Evolutionary conservation across 2,797 vertebrate species (phyloP).

Genomic region (Myotis myotis): DNA sequence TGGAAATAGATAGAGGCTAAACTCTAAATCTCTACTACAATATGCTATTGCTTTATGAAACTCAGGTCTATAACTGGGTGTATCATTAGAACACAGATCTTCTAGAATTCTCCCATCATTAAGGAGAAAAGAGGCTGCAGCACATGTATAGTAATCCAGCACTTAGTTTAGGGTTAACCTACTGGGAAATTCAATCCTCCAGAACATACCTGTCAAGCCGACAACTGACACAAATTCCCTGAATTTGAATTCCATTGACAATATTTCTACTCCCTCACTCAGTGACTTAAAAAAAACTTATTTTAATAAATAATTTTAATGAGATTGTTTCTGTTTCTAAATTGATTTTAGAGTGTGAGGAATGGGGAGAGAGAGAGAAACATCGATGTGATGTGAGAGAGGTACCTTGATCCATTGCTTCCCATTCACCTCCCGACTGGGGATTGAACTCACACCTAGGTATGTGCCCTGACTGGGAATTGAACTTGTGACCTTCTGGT

Average conservation of each 20-base stretch:
- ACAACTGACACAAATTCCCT: not conserved
- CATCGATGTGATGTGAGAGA: not conserved
- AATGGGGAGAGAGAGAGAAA: not conserved
- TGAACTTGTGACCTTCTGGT: too few species aligned
- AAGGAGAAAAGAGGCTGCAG: conserved; percentile 9
- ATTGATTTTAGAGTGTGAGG: not conserved
- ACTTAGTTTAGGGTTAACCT: not conserved
- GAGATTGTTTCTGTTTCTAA: not conserved
- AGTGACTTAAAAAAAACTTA: not conserved
- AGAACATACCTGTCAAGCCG: not conserved
- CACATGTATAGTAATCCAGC: not conserved
- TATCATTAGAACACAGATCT: not conserved
- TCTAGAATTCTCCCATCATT: not conserved
- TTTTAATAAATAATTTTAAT: conserved; percentile 27
- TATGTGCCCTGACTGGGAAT: too few species aligned
- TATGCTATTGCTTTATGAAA: not conserved
- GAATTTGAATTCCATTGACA: not conserved
- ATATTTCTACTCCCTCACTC: not conserved
- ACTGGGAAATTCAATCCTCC: not conserved
- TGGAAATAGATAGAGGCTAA: not conserved
- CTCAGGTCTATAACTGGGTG: not conserved
- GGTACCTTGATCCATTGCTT: not conserved
- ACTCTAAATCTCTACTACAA: not conserved
- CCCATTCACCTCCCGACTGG: fast-evolving
- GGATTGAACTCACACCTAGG: not conserved